These are phyloP conservation scores for Gracilinanus agilis DNA, from an alignment of 2,113 vertebrate genomes.

Conservation along the genomic window DNA sequence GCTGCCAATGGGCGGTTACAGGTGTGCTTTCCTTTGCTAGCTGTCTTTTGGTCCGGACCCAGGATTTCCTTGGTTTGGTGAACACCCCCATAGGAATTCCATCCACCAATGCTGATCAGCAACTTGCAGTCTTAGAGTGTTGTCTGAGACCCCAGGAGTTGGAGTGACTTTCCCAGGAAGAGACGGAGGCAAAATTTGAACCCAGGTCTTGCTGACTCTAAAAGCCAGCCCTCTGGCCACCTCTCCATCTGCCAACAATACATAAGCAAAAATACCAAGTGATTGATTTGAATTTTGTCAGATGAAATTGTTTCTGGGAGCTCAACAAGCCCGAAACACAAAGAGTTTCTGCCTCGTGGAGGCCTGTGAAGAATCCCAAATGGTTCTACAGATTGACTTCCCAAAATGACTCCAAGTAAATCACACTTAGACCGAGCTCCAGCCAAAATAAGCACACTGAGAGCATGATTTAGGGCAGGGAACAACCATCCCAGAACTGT, in stretches of 20 bases:
- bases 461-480: conserved; percentile 38
- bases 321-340: not conserved
- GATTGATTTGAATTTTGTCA: not conserved
- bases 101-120: not conserved
- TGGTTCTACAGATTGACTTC: conserved; percentile 78
- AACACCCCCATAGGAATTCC: not conserved
- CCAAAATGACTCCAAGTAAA: conserved; percentile 73
- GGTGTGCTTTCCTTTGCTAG: not conserved
- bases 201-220: not conserved
- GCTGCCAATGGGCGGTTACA: not conserved
- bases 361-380: conserved; percentile 63
- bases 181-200: not conserved
- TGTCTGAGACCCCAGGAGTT: too few species aligned
- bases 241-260: not conserved
- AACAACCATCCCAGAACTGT: conserved; percentile 54
- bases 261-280: not conserved
- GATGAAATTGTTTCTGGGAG: not conserved
- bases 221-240: not conserved
- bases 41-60: not conserved
- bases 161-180: not conserved
- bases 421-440: conserved; percentile 11
- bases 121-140: not conserved
- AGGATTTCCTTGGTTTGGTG: not conserved
- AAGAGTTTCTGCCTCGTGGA: too few species aligned
- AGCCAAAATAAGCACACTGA: conserved; percentile 51